Base-by-base conservation (phyloP, 2,888 invertebrate species). In the Drosophila recens region DNA sequence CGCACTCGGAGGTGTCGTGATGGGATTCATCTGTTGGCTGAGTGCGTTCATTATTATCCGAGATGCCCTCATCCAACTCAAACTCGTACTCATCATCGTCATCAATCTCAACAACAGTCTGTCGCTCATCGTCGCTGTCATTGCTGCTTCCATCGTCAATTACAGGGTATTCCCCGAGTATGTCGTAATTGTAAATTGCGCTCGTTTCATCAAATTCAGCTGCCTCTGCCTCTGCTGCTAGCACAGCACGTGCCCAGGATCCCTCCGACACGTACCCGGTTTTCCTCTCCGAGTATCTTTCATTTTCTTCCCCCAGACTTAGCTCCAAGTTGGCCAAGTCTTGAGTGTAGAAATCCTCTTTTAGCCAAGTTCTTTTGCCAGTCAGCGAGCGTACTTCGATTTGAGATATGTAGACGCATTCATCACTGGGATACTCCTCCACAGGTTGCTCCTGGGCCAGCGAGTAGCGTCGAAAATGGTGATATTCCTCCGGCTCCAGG, bases 401-500 rank as follows among this genome's bases (percentile, higher is more conserved):
- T 51, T 92, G 84, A 0, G 92, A 90, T 20, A 91, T 78, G 46
- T 80, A 92, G 0, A 91, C 76, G 38, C 80, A 91, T 11, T 91
- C 91, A 51, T 90, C 91, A 20, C 62, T 80, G 0, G 92, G 92
- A 77, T 92, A 92, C 61, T 92, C 90, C 58, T 92, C 92, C 0
- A 88, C 73, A 0, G 88, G 91, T 27, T 82, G 79, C 54, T 92
- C 92, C 70, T 92, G 92, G 5, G 90, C 86, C 23, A 92, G 66
- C 0, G 92, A 92, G 48, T 86, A 93, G 40, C 93, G 86, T 1
- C 93, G 74, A 61, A 86, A 91, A 59, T 93, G 93, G 79, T 93
- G 93, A 74, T 93, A 93, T 33, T 93, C 92, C 30, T 93, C 93
- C 0, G 90, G 90, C 8, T 93, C 93, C n/a, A 92, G 40, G 0